Conservation (phyloP, 2,888 invertebrate genomes). For the Erannis defoliaria region DNA sequence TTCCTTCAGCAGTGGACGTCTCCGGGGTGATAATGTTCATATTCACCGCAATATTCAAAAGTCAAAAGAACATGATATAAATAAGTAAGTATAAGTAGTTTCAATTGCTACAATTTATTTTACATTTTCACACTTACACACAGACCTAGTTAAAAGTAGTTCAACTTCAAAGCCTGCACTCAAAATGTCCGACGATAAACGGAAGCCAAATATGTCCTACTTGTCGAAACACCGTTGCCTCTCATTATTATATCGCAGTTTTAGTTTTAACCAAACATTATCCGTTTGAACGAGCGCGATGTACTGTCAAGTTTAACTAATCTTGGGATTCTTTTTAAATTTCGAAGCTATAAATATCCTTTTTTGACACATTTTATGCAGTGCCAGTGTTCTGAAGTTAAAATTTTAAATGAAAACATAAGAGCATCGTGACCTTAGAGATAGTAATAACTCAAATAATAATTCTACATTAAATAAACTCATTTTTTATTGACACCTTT, state of each 20-base stretch:
- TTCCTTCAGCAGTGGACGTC: no score
- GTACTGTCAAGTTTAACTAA: not conserved
- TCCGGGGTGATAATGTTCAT: no score
- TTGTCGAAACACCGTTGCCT: conserved; percentile 5
- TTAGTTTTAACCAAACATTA: conserved; percentile 19
- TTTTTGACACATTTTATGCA: not conserved
- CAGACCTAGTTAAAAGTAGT: conserved; percentile 4
- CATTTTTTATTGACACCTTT: conserved; percentile 9
- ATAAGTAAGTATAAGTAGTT: not conserved
- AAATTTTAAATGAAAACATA: not conserved
- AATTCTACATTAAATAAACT: no score
- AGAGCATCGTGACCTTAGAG: not conserved
- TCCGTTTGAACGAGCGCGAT: not conserved
- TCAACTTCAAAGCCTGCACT: conserved; percentile 5
- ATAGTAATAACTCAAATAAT: not conserved
- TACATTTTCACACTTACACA: conserved; percentile 5
- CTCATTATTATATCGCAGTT: conserved; percentile 4
- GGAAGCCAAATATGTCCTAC: conserved; percentile 10
- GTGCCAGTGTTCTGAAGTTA: not conserved
- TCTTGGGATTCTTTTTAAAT: not conserved
- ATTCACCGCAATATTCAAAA: no score
- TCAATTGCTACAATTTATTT: conserved; percentile 1
- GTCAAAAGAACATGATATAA: not conserved
- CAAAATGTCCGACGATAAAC: conserved; percentile 9
- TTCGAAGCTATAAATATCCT: not conserved